Evolutionary conservation across 2,888 invertebrate genomes (phyloP), one percentile per base, ranked within the genome.

Genomic region (Ectemnius continuus): DNA sequence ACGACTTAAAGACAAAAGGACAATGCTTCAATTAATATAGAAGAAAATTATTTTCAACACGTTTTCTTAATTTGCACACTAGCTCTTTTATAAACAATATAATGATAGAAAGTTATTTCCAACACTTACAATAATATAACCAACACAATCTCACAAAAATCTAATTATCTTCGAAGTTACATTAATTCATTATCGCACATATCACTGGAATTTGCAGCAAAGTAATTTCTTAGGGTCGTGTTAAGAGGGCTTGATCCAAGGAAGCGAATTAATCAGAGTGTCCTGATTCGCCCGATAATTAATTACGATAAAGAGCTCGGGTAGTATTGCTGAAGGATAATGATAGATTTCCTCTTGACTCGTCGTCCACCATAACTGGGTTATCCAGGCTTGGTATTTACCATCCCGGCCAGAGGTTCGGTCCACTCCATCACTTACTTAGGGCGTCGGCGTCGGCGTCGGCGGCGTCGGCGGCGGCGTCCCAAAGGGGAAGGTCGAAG

Each of bases 401-500:
- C 65, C 61, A 66, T 63, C 61, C 64, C 62, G 56, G 58, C 56
- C 59, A 70, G 67, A 67, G 70, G 72, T 76, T 36, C 2, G 1
- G 8, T 76, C 80, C 80, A 85, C 88, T 89, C 87, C 85, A 88
- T 89, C 88, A 89, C 86, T 89, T 88, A 89, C 86, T 89, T 89
- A 89, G 83, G 76, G 78, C 23, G 23, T 2, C 61, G 61, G 78
- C 83, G 70, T 88, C 86, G n/a, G n/a, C n/a, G n/a, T n/a, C n/a
- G n/a, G n/a, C n/a, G n/a, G n/a, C n/a, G n/a, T n/a, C n/a, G n/a
- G n/a, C 23, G 23, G 23, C 61, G 61, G 78, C 83, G 70, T 88
- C 86, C 85, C 87, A 66, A 67, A 70, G 86, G 86, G 36, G 11
- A 36, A 83, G 78, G 80, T 83, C 77, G 52, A 52, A 16, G 14